Evolutionary conservation across 2,888 invertebrate genomes (phyloP), one percentile per base, ranked within the genome.

Genomic region (Pseudoips prasinana): DNA sequence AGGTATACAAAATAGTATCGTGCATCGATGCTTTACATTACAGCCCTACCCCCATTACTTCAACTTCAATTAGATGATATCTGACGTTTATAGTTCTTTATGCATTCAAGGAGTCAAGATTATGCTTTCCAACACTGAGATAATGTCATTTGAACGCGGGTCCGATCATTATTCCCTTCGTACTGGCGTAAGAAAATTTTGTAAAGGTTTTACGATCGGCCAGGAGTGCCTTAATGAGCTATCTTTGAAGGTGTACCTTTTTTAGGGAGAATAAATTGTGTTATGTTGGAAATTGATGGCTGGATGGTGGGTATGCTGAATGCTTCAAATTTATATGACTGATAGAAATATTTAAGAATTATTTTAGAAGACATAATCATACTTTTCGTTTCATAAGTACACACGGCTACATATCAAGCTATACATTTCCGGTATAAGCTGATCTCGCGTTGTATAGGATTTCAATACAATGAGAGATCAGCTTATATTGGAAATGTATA

Each of bases 41-140:
- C 42, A 37, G 33, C 66, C 60, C 52, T 64, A 50, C 57, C 45
- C 26, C 66, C 75, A 72, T 85, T 77, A 81, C 72, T 80, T 60
- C 58, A 62, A 64, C 71, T 85, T 87, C 84, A 86, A 86, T 87
- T 85, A 85, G 85, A 87, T 86, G 78, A 80, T 86, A 87, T 87
- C 86, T 77, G 81, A 84, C 85, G 58, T 85, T 86, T 82, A 86
- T 84, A 86, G 85, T 86, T 84, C 84, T 86, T 86, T 86, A 83
- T 82, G 84, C 78, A 85, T 86, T 81, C 70, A 72, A 62, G 65
- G 63, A 77, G 74, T 72, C 58, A 80, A 14, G 85, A 87, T 86
- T 81, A 81, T 82, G 77, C 74, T 73, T 71, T 78, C 67, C 53
- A 69, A 66, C 66, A 73, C 65, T 64, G 50, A 78, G 82, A 83